Base-by-base conservation (phyloP, 2,888 invertebrate species). In the Augochlorella aurata region DNA sequence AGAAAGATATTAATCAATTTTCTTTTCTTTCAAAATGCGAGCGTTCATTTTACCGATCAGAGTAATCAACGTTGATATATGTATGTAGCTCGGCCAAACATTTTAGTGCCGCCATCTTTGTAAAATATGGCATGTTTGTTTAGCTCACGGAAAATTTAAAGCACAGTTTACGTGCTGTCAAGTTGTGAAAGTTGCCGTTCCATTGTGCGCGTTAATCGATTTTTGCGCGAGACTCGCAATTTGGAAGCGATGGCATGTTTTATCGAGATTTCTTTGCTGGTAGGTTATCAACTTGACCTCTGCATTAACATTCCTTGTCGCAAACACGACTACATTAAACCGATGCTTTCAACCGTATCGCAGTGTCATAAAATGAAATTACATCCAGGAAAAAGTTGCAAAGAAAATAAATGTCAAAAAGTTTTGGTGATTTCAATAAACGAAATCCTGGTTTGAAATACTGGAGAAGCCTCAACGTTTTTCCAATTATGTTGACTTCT, bases 191-290 rank as follows among this genome's bases (percentile, higher is more conserved):
- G 68, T 47, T 77, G 47, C 5, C 29, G 63, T 18, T 63, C 14
- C 75, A 47, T 47, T 47, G 47, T 12, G 14, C 16, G 14, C 24
- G 58, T 47, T 38, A 72, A 77, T 78, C 72, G 72, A 80, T 80
- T 18, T 63, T 54, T 38, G 5, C 52, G 2, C 9, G 45, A 9
- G 54, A 61, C 16, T 21, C 10, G 63, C 21, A 50, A 78, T 73
- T 73, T 54, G 38, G 54, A 45, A 54, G 24, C 63, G n/a, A 61
- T 69, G 47, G 44, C 44, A 50, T 9, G n/a, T 61, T 38, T 45
- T 45, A 14, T 24, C 16, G 16, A n/a, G 24, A 78, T 65, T 54
- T 69, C n/a, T 29, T 65, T 65, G 10, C 10, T 24, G 45, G 16
- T 12, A 18, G 3, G 74, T 38, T 74, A 66, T 2, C 18, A 9